Base-by-base conservation (phyloP, 2,113 vertebrate species). In the Leucopternis melanops region DNA sequence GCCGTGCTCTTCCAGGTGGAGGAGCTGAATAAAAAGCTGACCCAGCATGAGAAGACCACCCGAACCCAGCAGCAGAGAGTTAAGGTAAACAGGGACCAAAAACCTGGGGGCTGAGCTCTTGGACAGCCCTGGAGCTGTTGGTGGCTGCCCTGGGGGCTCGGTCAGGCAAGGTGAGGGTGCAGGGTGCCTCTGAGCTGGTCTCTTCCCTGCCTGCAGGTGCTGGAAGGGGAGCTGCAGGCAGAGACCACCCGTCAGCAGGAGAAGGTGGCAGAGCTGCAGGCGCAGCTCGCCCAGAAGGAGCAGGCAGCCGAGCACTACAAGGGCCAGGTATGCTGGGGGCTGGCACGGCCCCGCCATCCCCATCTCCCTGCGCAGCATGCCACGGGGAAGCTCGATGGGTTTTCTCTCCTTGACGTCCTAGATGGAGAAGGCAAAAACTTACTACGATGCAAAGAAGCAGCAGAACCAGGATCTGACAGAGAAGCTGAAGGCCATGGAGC, bases 401-500 rank as follows among this genome's bases (percentile, higher is more conserved):
- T 58, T 52, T 21, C 10, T 32, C 11, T 40, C 1, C 52, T 59
- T 36, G 25, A 14, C 13, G 4, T 42, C 26, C 31, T 71, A 99
- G 99, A 98, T 99, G 98, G 99, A 99, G 92, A 99, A 99, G 77
- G 99, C 99, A 13, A 98, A 98, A 86, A 98, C 83, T 17, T 95
- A 99, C 90, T 99, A 99, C 16, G 98, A 98, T 2, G 96, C 96
- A 16, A 99, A 99, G 97, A 99, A 99, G 90, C 97, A 99, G 96
- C 99, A 99, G 97, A 98, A 98, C 82, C 98, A 98, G 77, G 98
- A 99, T 57, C 97, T 98, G 91, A 91, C 85, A 13, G 97, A 98
- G 73, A 97, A 99, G 67, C 97, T 98, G 49, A 96, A 83, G 27
- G 96, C 96, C 20, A 87, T 98, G 66, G 98, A 99, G 45, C 91